These are phyloP conservation scores for Macropodus opercularis DNA, from an alignment of 2,797 vertebrate genomes.

Conservation along the genomic window DNA sequence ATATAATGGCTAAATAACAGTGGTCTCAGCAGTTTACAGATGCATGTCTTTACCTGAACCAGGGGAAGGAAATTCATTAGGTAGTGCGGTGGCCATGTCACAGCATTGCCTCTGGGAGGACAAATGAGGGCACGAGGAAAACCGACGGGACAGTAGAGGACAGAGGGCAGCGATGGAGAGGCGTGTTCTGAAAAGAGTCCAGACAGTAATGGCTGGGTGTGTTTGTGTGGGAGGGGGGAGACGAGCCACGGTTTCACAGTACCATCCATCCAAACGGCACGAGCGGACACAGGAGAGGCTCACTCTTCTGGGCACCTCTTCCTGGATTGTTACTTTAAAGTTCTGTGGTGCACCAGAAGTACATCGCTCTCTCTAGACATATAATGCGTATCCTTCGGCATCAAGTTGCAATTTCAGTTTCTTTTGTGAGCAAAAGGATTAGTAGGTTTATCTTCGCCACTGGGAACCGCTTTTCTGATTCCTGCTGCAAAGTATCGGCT, in stretches of 20 bases:
- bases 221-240: constrained; percentile 12
- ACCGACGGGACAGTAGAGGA: constrained; percentile 42
- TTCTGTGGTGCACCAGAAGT: constrained; percentile 45
- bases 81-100: constrained; percentile 33
- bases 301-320: constrained; percentile 32
- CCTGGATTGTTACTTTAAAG: constrained; percentile 38
- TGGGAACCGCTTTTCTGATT: constrained; percentile 55
- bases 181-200: constrained; percentile 31
- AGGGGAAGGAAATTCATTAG: constrained; percentile 46
- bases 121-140: constrained; percentile 48
- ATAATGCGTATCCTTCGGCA: constrained; percentile 58
- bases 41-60: no score
- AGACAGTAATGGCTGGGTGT: constrained; percentile 13
- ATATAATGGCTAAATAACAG: no score
- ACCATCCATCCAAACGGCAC: constrained; percentile 35
- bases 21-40: no score
- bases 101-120: constrained; percentile 42
- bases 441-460: constrained; percentile 54
- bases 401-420: constrained; percentile 54
- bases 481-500: constrained; percentile 41
- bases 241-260: constrained; percentile 27
- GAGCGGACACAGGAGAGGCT: constrained; percentile 39
- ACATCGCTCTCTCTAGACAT: constrained; percentile 49
- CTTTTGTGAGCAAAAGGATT: constrained; percentile 57
- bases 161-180: constrained; percentile 30